Evolutionary conservation across 2,797 vertebrate species (phyloP).

Genomic region (Gallinago nigripennis): DNA sequence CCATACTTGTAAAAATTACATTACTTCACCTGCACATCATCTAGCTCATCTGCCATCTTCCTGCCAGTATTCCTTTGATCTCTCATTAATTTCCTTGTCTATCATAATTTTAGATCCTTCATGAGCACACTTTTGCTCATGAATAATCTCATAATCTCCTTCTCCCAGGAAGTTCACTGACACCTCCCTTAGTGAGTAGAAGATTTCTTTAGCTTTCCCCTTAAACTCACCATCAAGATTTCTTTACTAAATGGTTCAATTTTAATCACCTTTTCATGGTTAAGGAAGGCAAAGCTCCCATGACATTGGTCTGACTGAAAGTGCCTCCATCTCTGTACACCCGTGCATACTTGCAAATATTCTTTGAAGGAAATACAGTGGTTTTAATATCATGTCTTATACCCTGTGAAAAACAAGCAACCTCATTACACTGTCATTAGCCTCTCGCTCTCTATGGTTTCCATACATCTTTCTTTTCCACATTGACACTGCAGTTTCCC

Average conservation of each 20-base stretch:
- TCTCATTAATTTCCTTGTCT: background rate
- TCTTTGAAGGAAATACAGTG: background rate
- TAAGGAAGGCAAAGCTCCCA: background rate
- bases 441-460: background rate
- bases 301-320: background rate
- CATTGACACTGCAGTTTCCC: background rate
- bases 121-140: background rate
- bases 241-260: background rate
- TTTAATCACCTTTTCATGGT: background rate
- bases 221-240: background rate
- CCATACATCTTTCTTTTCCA: background rate
- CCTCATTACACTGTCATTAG: slow-evolving; percentile 32
- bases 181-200: background rate
- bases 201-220: background rate
- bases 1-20: background rate
- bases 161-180: too few species aligned
- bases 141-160: too few species aligned
- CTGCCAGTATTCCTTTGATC: background rate
- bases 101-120: background rate
- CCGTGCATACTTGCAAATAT: background rate
- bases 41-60: background rate
- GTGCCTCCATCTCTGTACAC: background rate
- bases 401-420: background rate
- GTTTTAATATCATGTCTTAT: background rate
- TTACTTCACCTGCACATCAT: background rate